Percentiles rank a stretch among this genome's conserved stretches.
These are phyloP conservation scores for Amphimedon queenslandica DNA, from an alignment of 37 sponge, comb jelly and placozoan genomes.

Conservation along the genomic window DNA sequence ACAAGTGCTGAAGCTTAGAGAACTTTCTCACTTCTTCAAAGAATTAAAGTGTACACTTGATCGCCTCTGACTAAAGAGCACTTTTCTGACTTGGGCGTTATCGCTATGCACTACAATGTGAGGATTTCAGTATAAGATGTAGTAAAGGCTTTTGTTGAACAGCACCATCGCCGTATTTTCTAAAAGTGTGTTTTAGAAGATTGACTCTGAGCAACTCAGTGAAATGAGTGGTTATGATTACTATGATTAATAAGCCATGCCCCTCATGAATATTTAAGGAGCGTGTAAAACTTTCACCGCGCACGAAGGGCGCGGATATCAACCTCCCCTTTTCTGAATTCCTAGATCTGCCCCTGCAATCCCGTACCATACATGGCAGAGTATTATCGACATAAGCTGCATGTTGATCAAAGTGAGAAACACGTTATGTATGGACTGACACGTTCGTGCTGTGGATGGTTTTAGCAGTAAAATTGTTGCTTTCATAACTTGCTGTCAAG, in stretches of 20 bases:
- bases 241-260: not conserved
- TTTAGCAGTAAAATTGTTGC: too few species aligned
- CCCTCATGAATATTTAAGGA: not conserved
- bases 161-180: not conserved
- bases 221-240: too few species aligned
- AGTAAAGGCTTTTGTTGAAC: conserved; percentile 28
- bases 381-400: too few species aligned
- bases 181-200: not conserved
- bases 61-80: conserved; percentile 28
- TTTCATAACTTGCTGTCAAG: too few species aligned
- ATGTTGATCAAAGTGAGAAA: too few species aligned
- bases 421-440: too few species aligned
- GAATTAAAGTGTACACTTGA: conserved; percentile 36
- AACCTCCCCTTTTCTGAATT: not conserved
- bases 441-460: too few species aligned
- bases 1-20: conserved; percentile 50
- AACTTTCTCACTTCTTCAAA: conserved; percentile 17
- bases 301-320: not conserved
- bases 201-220: not conserved
- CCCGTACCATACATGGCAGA: too few species aligned
- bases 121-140: conserved; percentile 39
- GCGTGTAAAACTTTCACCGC: not conserved
- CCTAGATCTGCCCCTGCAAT: not conserved
- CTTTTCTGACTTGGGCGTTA: conserved; percentile 32
- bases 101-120: conserved; percentile 34